Percentiles rank a stretch among this genome's conserved stretches.
These are phyloP conservation scores for Tenualosa ilisha DNA, from an alignment of 2,797 vertebrate species.

Conservation along the genomic window DNA sequence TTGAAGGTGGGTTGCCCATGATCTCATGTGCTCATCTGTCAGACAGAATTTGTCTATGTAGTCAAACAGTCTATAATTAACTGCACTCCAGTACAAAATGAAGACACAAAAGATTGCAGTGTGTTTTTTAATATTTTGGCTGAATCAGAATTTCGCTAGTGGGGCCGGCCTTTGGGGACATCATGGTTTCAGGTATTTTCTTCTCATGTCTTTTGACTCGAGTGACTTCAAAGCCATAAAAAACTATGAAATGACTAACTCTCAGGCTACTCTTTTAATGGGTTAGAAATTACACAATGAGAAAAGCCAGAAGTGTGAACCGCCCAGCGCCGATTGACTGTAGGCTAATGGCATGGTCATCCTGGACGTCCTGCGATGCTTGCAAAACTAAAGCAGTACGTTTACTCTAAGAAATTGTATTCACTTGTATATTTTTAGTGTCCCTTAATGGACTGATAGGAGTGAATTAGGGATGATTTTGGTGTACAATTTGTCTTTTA, in stretches of 20 bases:
- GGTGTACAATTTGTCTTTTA: neutral
- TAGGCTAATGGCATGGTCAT: slow-evolving; percentile 79
- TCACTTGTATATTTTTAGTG: too few relatives aligned
- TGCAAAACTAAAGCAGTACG: slow-evolving; percentile 85
- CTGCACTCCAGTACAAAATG: neutral
- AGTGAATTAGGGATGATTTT: neutral
- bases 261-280: slow-evolving; percentile 26
- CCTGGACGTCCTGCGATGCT: slow-evolving; percentile 84
- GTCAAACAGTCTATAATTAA: neutral
- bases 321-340: slow-evolving; percentile 74
- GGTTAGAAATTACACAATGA: slow-evolving; percentile 28
- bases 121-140: neutral
- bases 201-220: neutral
- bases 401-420: neutral
- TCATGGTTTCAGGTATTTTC: neutral
- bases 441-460: neutral
- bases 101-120: neutral
- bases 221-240: neutral
- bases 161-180: neutral
- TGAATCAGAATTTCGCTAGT: neutral
- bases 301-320: slow-evolving; percentile 56
- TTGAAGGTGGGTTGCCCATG: neutral
- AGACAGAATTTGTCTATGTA: too few relatives aligned
- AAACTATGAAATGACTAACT: neutral
- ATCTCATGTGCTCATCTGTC: neutral